Conservation (phyloP, 1,140 invertebrate species). For the Lutraria rhynchaena region DNA sequence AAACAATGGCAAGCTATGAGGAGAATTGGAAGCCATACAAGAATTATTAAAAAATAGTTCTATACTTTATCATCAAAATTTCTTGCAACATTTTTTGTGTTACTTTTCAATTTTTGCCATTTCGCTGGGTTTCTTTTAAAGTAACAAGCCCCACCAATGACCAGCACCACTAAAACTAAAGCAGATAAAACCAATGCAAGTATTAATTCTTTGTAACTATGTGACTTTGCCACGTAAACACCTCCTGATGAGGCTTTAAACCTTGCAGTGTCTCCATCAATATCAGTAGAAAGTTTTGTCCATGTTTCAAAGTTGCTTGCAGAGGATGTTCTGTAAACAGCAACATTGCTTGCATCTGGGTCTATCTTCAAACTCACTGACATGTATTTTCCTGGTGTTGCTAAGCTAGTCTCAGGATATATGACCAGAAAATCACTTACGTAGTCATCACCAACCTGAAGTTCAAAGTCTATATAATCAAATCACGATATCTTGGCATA, state of each 20-base stretch:
- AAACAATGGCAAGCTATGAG: no score
- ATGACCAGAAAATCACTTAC: conserved; percentile 76
- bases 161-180: conserved; percentile 68
- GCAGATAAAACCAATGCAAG: conserved; percentile 68
- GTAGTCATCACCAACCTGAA: conserved; percentile 76
- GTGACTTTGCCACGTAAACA: conserved; percentile 72
- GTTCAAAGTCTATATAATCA: no score
- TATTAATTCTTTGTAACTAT: conserved; percentile 65
- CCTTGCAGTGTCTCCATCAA: conserved; percentile 65
- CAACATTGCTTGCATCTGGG: conserved; percentile 59
- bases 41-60: not conserved
- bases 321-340: conserved; percentile 68
- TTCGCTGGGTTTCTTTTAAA: conserved; percentile 74
- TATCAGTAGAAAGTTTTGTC: conserved; percentile 68
- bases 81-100: conserved; percentile 67
- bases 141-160: conserved; percentile 71
- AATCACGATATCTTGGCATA: no score
- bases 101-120: conserved; percentile 69
- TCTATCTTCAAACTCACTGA: conserved; percentile 65
- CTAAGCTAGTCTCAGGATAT: conserved; percentile 67
- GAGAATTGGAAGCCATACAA: no score
- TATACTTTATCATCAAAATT: conserved; percentile 69
- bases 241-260: conserved; percentile 72
- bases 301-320: conserved; percentile 69
- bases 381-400: conserved; percentile 61